Evolutionary conservation across 1,140 invertebrate genomes (phyloP), one percentile per base, ranked within the genome.

Genomic region (Drosophila equinoxialis): DNA sequence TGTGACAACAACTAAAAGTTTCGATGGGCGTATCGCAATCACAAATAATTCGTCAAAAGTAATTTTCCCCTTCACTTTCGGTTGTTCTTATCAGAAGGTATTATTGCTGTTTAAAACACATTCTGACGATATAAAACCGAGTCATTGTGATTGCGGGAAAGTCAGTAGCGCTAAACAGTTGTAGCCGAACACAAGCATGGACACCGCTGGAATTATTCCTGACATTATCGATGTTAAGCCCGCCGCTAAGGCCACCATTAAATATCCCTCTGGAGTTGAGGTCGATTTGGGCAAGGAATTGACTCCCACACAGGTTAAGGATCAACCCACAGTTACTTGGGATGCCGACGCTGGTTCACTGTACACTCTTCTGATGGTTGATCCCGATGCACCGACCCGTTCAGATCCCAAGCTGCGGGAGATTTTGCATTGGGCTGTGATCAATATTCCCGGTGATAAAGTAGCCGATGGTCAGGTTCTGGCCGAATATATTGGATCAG

Each of bases 351-450:
- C 93, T 1, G 92, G 93, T 68, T 81, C 92, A 20, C 94, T 94
- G 74, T 98, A 98, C 90, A 97, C 96, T 7, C 91, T 98, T 1
- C 95, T 95, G 61, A 95, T 98, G 96, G 35, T 37, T 11, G 35
- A 37, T 37, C 35, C 35, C 8, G 35, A 37, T 37, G 35, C 35
- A 8, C 35, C 35, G 0, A 37, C 6, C 35, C 35, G 35, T 37
- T 8, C 35, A 1, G 35, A 37, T 37, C 96, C 95, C 0, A 96
- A 94, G 54, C 95, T 95, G 84, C 94, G 97, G 10, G 35, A 37
- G 35, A 97, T 96, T 95, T 95, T 37, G 35, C 98, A 98, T 92
- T 99, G 98, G 97, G 92, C 98, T 2, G 96, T 99, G 1, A 96
- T 94, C 8, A 99, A 99, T 91, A 97, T 99, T 86, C 97, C 97